Evolutionary conservation across 2,888 invertebrate species (phyloP), one percentile per base, ranked within the genome.

Genomic region (Eupithecia pulchellata): DNA sequence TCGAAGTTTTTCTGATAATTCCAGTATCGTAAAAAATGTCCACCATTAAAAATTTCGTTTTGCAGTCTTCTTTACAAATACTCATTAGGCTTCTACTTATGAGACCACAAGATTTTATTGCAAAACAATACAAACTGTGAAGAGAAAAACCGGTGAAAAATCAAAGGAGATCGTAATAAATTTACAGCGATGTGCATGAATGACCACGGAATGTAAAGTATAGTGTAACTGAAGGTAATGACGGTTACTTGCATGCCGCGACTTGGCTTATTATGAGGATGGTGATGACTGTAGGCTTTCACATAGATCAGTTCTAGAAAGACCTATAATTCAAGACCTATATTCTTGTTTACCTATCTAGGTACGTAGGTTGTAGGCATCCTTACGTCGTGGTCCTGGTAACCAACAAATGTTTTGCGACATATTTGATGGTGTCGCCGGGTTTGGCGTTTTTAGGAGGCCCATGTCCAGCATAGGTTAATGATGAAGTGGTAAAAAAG

Each of bases 161-260:
- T 13, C 52, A 52, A 60, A 60, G 27, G 1, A 4, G 11, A 61
- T 60, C 60, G 13, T 34, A 70, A 60, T 72, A 68, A 61, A 62
- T 64, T 64, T 69, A 68, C 66, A 36, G 36, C 71, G 75, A 27
- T 65, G 70, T 73, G 72, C 68, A 61, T 66, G 72, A 68, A 65
- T 73, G 71, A 69, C 68, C 64, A 58, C 65, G 77, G 76, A 79
- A 78, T 79, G 74, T 75, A 74, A 75, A 74, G 72, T 55, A 78
- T 73, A 78, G 75, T 72, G 73, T 63, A 32, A 65, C 60, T 68
- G 68, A 71, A 78, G 78, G 79, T 79, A 78, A 78, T 68, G 47
- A 77, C 75, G 75, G 64, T 71, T 74, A 76, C 77, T 78, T 76
- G 78, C 78, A 72, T 77, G 66, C 68, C 69, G 75, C 27, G 75